Evolutionary conservation across 37 sponge, comb jelly and placozoan species (phyloP), one percentile per base, ranked within the genome.

Genomic region (Halichondria panicea): DNA sequence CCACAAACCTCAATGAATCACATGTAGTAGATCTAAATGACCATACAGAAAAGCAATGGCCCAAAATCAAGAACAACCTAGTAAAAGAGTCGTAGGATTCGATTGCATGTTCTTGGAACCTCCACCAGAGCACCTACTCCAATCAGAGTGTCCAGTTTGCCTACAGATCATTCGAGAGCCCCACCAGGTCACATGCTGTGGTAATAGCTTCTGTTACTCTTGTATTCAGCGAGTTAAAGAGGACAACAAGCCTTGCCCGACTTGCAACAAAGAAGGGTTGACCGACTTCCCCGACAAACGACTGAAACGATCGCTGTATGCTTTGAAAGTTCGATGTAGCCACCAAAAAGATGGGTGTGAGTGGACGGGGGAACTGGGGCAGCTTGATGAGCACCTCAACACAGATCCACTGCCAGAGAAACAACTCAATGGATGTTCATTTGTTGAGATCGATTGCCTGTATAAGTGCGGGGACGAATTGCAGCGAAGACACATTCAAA

Each of bases 151-250:
- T 71, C 53, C 80, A 28, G 46, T 71, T 25, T 80, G 80, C 22
- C 71, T 71, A 3, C 62, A 61, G 27, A 45, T 46, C 24, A 45
- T 80, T 19, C 70, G 80, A 7, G 50, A 80, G 50, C 80, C 80
- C 3, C 58, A 80, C 52, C 61, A 42, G 7, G 40, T 59, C 50
- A 80, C 59, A 36, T 80, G 80, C 52, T 80, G 80, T 42, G 80
- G 80, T 6, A 34, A 80, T 34, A 70, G 35, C 37, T 71, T 80
- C 60, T 80, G 80, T 57, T 15, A 45, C 28, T 19, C 59, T 11
- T 80, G 80, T 37, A 70, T 80, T 27, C 7, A 35, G 4, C 58
- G 37, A n/a, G 52, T 61, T 25, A 41, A 61, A 19, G 12, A 45
- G 19, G n/a, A 70, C 4, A 30, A n/a, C 12, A 28, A 56, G 45